Base-by-base conservation (phyloP, 2,888 invertebrate species). In the Oscheius sp. region DNA sequence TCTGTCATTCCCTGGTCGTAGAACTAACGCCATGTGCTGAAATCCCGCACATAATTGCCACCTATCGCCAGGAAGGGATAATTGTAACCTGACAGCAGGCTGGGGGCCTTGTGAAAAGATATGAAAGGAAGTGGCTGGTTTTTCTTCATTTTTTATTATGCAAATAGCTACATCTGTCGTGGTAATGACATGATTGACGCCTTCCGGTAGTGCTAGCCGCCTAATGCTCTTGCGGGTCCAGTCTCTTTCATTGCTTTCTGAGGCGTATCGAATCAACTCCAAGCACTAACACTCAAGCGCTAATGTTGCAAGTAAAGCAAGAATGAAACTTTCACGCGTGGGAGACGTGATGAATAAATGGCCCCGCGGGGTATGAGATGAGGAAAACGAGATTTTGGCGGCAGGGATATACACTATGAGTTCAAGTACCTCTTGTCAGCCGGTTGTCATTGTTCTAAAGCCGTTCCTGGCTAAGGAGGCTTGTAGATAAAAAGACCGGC, bases 31-130 rank as follows among this genome's bases (percentile, higher is more conserved):
- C n/a, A n/a, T n/a, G n/a, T 54, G 54, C 33, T 32, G 54, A 33
- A 56, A 56, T 56, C 38, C 20, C 36, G 59, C 44, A 41, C 44
- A 59, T 59, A 59, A 59, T 59, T 59, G 59, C 26, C 41, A 59
- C 56, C 56, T 38, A 17, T 41, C 41, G 24, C n/a, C 30, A 30
- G 54, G 32, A 33, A 20, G 28, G 59, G 59, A 59, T 59, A 59
- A 59, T 59, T 59, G 26, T 59, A n/a, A 17, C 44, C 44, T 59
- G 59, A 20, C 56, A 26, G 50, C 50, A 12, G 2, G 20, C 22
- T 44, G 26, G 20, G 32, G n/a, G 30, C 26, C 8, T 6, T 6
- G 5, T 17, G 45, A 45, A 45, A 45, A 17, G 17, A n/a, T n/a
- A n/a, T n/a, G n/a, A n/a, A n/a, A n/a, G n/a, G n/a, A n/a, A n/a